phyloP scores from a whole-genome alignment of 2,797 vertebrate genomes.

The Acanthiza pusilla region DNA sequence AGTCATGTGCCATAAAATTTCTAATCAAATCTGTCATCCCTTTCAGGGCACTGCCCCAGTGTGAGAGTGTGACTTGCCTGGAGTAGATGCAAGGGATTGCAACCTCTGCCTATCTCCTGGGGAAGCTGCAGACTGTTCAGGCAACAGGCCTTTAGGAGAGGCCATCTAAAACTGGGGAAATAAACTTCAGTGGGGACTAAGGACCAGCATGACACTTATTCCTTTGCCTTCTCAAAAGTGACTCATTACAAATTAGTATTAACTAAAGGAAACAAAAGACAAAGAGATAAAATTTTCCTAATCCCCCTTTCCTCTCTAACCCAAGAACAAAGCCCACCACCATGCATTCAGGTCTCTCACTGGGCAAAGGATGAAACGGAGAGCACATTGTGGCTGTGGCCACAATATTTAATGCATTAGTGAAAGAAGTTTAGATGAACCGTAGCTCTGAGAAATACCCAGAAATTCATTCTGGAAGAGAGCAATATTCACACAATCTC shows the following conservation, averaged over 20 bases:
- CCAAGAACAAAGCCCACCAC: not conserved
- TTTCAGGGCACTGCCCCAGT: not conserved
- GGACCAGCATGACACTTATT: not conserved
- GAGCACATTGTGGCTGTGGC: fast-evolving
- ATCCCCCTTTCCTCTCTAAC: not conserved
- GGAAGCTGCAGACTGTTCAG: not conserved
- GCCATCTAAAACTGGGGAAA: not conserved
- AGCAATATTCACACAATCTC: not conserved
- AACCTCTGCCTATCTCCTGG: not conserved
- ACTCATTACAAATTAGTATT: not conserved
- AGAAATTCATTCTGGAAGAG: not conserved
- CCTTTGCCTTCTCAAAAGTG: not conserved
- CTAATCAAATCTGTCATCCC: not conserved
- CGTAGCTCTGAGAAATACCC: not conserved
- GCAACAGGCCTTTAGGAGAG: not conserved
- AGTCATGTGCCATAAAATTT: not conserved
- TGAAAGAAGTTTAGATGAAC: not conserved
- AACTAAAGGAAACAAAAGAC: not conserved
- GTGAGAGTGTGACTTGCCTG: not conserved
- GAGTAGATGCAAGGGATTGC: not conserved
- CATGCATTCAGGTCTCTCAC: not conserved
- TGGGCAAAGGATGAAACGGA: not conserved
- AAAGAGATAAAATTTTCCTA: not conserved
- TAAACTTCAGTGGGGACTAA: not conserved
- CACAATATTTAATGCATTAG: not conserved